These are phyloP conservation scores for Aphis gossypii DNA, from an alignment of 1,140 invertebrate species.

Conservation along the genomic window DNA sequence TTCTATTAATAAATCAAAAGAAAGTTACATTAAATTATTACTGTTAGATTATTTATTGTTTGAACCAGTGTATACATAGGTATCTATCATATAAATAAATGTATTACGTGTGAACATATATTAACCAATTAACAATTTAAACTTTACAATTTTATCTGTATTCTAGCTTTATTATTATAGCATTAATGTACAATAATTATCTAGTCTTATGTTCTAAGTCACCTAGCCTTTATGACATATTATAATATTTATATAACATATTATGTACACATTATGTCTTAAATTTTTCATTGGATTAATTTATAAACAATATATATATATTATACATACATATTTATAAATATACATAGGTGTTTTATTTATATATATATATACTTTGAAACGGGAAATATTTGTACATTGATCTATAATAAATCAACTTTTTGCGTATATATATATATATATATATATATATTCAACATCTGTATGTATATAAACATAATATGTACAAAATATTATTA, in stretches of 20 bases:
- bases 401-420: conserved; percentile 4
- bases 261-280: conserved; percentile 37
- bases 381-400: conserved; percentile 22
- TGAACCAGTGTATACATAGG: conserved; percentile 27
- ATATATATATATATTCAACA: not conserved
- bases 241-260: conserved; percentile 13
- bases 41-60: conserved; percentile 56
- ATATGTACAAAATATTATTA: conserved; percentile 27
- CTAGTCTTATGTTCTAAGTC: conserved; percentile 45
- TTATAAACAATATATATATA: conserved; percentile 26
- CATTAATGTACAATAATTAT: conserved; percentile 50
- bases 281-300: conserved; percentile 39
- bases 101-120: conserved; percentile 36
- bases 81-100: conserved; percentile 27
- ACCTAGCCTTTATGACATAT: conserved; percentile 22
- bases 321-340: not conserved
- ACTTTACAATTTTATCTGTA: conserved; percentile 9
- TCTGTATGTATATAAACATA: conserved; percentile 20
- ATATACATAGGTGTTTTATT: conserved; percentile 4
- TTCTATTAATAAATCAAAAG: conserved; percentile 51
- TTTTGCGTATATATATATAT: not conserved
- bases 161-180: conserved; percentile 47
- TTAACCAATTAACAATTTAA: conserved; percentile 43
- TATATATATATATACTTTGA: not conserved
- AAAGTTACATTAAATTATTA: conserved; percentile 48